Base-by-base conservation (phyloP, 2,113 vertebrate genomes). In the Mus spicilegus region DNA sequence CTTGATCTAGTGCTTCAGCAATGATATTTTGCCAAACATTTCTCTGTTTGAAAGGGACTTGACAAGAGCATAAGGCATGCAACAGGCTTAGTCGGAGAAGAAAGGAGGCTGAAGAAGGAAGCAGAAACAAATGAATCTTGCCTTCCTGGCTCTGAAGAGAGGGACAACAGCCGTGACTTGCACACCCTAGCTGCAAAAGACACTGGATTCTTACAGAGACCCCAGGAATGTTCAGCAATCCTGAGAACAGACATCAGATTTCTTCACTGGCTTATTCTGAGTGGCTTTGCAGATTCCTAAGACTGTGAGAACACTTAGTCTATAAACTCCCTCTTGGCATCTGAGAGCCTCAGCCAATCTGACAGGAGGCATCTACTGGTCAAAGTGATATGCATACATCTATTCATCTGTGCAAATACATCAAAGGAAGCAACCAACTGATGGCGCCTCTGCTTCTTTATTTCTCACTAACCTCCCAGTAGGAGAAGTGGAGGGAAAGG, bases 401-500 rank as follows among this genome's bases (percentile, higher is more conserved):
- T 67, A 72, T 72, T 90, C 72, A 87, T 70, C 89, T 78, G 51
- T 84, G 89, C 56, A 69, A 91, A 75, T 56, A n/a, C 39, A 89
- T 89, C 46, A 89, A 94, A 94, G 36, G 46, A 77, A 93, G 49
- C 54, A 46, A 54, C 51, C 51, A 80, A n/a, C 24, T 82, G 87
- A 65, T 28, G 65, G 42, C 58, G 85, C 93, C 78, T 82, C 69
- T 75, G 77, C 36, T 84, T 93, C 77, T 89, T 82, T 93, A 70
- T 69, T 96, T 84, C 10, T 22, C 17, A 58, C 14, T 93, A 82
- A 65, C 28, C 63, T 96, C 75, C 8, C 17, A 92, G 76, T 26
- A 86, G 78, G n/a, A 65, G 22, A 46, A 89, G 14, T 67, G 46
- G 73, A 87, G 82, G 14, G 17, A 61, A 92, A 93, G 93, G 95